Evolutionary conservation across 2,113 vertebrate genomes (phyloP).

Genomic region (Leucosticte australis): DNA sequence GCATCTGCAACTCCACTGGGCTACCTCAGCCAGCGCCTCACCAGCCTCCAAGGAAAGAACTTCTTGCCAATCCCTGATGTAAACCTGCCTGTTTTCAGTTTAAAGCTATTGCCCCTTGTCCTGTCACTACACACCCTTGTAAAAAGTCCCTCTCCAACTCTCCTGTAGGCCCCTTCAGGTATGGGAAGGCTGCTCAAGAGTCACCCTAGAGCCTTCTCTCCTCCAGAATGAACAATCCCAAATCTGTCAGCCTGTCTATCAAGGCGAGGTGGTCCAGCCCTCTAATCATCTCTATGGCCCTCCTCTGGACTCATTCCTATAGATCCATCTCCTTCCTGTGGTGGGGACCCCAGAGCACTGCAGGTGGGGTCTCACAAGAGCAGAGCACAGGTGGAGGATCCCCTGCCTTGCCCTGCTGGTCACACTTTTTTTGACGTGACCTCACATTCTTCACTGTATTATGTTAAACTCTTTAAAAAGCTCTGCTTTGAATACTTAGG

Average conservation of each 20-base stretch:
- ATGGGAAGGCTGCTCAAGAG: background rate
- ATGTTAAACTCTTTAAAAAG: background rate
- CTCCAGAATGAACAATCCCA: background rate
- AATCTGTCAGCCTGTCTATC: background rate
- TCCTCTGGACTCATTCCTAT: background rate
- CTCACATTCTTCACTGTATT: background rate
- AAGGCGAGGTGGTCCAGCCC: background rate
- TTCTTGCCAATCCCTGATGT: background rate
- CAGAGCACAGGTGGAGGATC: background rate
- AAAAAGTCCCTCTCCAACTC: background rate
- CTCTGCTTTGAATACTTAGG: background rate
- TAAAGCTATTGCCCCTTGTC: background rate
- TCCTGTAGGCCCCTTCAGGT: background rate
- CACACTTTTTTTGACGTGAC: background rate
- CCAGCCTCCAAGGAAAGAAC: background rate
- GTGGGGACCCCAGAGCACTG: background rate
- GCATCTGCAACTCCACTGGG: background rate
- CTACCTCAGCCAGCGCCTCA: background rate
- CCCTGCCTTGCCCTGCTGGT: rapidly evolving
- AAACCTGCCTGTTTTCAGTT: background rate
- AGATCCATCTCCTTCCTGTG: background rate
- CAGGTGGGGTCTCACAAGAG: rapidly evolving
- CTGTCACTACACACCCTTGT: background rate
- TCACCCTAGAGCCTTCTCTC: background rate
- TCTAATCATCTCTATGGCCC: background rate